Conservation (phyloP, 2,797 vertebrate species). For the Thamnophis elegans region DNA sequence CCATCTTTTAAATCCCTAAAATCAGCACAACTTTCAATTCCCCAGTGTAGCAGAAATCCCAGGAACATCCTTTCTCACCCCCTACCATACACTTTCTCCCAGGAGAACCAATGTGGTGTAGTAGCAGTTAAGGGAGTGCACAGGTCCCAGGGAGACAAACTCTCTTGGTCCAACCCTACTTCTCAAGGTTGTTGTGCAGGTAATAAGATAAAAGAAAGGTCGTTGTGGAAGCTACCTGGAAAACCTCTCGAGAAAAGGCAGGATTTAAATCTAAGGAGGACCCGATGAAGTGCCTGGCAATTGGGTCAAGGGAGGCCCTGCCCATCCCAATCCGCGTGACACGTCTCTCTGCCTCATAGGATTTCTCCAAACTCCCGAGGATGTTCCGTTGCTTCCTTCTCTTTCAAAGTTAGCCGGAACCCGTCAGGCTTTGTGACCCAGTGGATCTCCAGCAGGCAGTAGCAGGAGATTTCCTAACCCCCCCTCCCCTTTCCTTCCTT, state of each 20-base stretch:
- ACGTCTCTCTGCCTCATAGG: background rate
- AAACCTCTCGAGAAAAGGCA: too few species aligned
- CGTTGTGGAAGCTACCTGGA: background rate
- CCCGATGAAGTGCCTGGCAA: background rate
- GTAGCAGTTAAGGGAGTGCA: background rate
- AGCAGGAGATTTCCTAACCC: background rate
- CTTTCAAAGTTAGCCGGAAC: background rate
- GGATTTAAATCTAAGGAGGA: background rate
- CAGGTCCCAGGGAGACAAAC: background rate
- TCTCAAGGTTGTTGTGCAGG: background rate
- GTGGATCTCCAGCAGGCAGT: background rate
- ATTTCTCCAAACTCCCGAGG: background rate
- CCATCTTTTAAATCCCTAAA: background rate
- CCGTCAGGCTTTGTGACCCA: constrained; percentile 24
- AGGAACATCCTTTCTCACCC: background rate
- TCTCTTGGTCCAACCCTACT: background rate
- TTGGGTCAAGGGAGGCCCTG: background rate
- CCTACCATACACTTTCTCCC: background rate
- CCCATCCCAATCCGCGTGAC: background rate
- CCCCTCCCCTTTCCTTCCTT: background rate
- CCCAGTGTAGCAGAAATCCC: background rate
- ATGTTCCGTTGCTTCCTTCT: background rate
- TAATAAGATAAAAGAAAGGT: background rate
- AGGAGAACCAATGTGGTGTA: background rate
- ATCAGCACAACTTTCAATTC: background rate